Percentiles rank a stretch among this genome's conserved stretches.
Evolutionary conservation across 2,797 vertebrate genomes (phyloP).

Genomic region (Takifugu rubripes): DNA sequence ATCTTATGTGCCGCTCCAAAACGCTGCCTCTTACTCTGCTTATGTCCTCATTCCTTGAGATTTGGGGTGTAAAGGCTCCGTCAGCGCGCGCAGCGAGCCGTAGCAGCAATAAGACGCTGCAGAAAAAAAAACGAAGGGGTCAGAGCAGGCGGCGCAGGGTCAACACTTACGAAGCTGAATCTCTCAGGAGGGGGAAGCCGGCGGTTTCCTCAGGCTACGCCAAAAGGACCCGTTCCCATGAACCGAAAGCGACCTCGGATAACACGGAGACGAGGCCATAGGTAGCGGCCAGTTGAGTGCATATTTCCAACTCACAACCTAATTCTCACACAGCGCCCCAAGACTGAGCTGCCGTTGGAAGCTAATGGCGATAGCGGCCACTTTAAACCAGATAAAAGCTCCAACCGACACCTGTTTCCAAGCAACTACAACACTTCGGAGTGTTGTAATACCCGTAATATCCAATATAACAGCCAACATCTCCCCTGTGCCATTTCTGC

Average conservation of each 20-base stretch:
- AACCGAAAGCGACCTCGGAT: constrained; percentile 59
- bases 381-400: constrained; percentile 22
- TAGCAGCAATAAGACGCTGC: constrained; percentile 9
- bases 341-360: constrained; percentile 20
- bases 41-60: too few relatives aligned
- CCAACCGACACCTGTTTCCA: constrained; percentile 54
- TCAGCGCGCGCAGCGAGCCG: constrained; percentile 29
- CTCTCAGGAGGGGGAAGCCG: constrained; percentile 58
- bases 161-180: constrained; percentile 46
- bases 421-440: constrained; percentile 45
- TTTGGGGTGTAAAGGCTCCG: neutral
- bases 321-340: constrained; percentile 2
- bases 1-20: too few relatives aligned
- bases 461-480: neutral
- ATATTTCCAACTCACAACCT: constrained; percentile 21
- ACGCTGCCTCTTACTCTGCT: too few relatives aligned
- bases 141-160: constrained; percentile 45
- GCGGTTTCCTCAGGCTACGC: constrained; percentile 65
- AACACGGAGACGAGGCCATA: constrained; percentile 16
- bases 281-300: constrained; percentile 34
- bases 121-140: constrained; percentile 46
- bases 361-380: constrained; percentile 8
- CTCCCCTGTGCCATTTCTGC: constrained; percentile 9
- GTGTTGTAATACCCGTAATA: constrained; percentile 16
- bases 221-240: constrained; percentile 64